phyloP scores from a whole-genome alignment of 2,888 invertebrate species.

The Smittia sp. region DNA sequence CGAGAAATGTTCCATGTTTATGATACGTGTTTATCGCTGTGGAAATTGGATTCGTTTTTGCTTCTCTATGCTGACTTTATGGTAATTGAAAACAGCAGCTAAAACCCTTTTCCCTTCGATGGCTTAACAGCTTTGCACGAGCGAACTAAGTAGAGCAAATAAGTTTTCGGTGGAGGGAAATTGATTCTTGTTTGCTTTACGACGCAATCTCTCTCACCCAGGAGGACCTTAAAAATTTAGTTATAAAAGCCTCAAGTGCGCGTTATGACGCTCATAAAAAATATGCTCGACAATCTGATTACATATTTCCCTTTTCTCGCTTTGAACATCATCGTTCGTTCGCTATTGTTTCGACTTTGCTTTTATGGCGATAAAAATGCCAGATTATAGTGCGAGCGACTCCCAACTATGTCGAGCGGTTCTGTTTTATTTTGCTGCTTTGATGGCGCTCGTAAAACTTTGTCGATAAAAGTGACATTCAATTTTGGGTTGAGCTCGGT shows the following conservation, averaged over 20 bases:
- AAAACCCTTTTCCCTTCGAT: background rate
- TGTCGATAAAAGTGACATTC: slow-evolving; percentile 4
- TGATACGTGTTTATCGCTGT: slow-evolving; percentile 39
- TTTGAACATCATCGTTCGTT: slow-evolving; percentile 9
- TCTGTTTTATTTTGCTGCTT: background rate
- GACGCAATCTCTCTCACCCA: slow-evolving; percentile 17
- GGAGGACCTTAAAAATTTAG: slow-evolving; percentile 39
- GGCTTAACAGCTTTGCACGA: slow-evolving; percentile 24
- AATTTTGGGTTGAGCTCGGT: slow-evolving; percentile 11
- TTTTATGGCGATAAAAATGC: slow-evolving; percentile 26
- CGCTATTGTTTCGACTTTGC: background rate
- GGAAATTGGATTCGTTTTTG: slow-evolving; percentile 38
- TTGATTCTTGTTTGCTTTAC: slow-evolving; percentile 38
- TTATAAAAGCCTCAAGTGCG: slow-evolving; percentile 22
- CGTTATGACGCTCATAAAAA: slow-evolving; percentile 21
- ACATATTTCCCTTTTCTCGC: background rate
- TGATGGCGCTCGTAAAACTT: slow-evolving; percentile 5
- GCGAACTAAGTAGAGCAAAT: background rate
- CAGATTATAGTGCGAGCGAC: background rate
- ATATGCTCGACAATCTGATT: slow-evolving; percentile 35
- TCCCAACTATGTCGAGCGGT: background rate
- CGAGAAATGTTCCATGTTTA: background rate
- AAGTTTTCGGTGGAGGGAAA: slow-evolving; percentile 7
- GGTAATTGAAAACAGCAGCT: slow-evolving; percentile 33
- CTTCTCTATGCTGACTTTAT: slow-evolving; percentile 26